A percentile compares a stretch with the other conserved stretches of the same genome.
Conservation (phyloP, 2,797 vertebrate genomes). For the Diceros bicornis region DNA sequence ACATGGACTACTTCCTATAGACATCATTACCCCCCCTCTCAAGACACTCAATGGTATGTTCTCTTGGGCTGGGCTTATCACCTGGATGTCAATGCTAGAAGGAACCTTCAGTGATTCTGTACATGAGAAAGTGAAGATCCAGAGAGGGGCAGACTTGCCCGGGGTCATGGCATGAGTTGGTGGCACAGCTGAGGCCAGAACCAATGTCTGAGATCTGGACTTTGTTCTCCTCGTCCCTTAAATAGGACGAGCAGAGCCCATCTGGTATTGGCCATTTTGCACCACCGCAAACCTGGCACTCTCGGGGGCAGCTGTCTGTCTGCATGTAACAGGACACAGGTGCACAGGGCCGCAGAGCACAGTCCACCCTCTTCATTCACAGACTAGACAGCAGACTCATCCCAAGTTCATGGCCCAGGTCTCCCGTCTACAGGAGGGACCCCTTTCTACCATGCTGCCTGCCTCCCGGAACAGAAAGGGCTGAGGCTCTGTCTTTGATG, state of each 20-base stretch:
- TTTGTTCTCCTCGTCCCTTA: background rate
- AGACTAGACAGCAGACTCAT: background rate
- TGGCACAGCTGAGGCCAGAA: background rate
- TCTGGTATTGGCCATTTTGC: too few relatives aligned
- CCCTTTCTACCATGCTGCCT: rapidly evolving
- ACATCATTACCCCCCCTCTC: rapidly evolving
- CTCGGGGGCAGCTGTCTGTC: background rate
- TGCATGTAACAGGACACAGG: background rate
- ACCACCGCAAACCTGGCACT: background rate
- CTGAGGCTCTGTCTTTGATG: background rate
- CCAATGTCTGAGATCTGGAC: rapidly evolving
- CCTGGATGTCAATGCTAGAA: background rate
- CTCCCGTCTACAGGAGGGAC: rapidly evolving
- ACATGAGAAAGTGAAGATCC: background rate
- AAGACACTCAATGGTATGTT: rapidly evolving
- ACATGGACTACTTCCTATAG: background rate
- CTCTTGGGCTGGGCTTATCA: background rate
- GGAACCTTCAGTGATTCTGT: background rate
- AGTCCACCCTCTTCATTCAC: background rate
- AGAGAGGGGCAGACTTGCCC: rapidly evolving
- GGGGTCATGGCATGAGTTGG: background rate
- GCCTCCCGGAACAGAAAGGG: background rate
- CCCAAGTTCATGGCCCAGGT: background rate
- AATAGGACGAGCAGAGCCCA: background rate
- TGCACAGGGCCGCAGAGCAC: background rate